These are phyloP conservation scores for Microcebus murinus DNA, from an alignment of 2,113 vertebrate genomes.

Conservation along the genomic window DNA sequence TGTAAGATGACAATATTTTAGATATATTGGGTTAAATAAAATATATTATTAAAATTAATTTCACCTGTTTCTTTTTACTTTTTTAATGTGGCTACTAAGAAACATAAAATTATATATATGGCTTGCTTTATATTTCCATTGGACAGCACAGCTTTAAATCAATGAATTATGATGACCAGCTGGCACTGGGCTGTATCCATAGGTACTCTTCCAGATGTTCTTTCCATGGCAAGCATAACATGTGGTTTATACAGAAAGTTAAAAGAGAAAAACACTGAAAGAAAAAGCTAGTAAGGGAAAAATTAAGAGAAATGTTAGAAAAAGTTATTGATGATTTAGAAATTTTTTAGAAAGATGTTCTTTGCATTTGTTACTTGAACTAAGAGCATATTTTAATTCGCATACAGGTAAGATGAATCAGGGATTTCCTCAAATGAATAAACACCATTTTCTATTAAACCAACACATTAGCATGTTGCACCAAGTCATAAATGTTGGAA, in stretches of 20 bases:
- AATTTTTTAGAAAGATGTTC: neutral
- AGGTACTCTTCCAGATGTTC: neutral
- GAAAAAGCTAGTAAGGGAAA: neutral
- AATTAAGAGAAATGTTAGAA: neutral
- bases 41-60: neutral
- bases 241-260: neutral
- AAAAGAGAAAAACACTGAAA: neutral
- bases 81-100: neutral
- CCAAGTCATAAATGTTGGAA: neutral
- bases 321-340: neutral
- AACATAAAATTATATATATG: neutral
- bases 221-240: neutral
- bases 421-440: slow-evolving; percentile 18
- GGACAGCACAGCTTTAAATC: neutral
- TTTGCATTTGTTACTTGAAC: slow-evolving; percentile 38
- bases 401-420: neutral
- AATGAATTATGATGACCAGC: neutral
- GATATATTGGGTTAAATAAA: neutral
- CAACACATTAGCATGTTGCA: neutral
- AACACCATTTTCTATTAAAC: slow-evolving; percentile 2
- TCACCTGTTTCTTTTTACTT: neutral
- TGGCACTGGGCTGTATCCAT: neutral
- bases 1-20: slow-evolving; percentile 15
- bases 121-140: neutral
- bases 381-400: neutral